Conservation (phyloP, 2,888 invertebrate genomes). For the Marasmarcha lunaedactyla region DNA sequence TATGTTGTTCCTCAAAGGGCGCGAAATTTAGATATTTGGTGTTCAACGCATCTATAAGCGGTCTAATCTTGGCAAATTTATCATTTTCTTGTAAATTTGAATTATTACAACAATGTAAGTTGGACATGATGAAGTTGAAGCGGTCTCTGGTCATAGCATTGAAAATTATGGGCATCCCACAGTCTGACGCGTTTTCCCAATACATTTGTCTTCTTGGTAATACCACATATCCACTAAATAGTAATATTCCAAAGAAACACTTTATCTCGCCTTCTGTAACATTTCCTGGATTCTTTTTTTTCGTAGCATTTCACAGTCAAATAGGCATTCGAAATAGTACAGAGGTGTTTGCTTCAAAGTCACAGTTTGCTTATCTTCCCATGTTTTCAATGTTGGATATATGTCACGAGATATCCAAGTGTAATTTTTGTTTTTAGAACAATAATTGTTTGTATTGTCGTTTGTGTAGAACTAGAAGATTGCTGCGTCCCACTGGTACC, state of each 20-base stretch:
- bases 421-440: slow-evolving; percentile 2
- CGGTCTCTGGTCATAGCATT: too few species aligned
- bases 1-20: too few species aligned
- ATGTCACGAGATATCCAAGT: not conserved
- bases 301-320: not conserved
- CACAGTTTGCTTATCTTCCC: not conserved
- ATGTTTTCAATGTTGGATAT: not conserved
- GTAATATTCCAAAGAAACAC: slow-evolving; percentile 7
- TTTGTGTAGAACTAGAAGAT: not conserved
- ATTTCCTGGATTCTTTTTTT: not conserved
- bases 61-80: too few species aligned
- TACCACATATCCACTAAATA: slow-evolving; percentile 8
- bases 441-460: not conserved
- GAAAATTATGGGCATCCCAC: too few species aligned
- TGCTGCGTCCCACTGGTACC: not conserved
- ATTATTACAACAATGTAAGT: too few species aligned
- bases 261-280: slow-evolving; percentile 2
- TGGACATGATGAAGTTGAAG: slow-evolving; percentile 5
- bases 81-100: too few species aligned
- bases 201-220: slow-evolving; percentile 8
- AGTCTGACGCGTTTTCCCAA: slow-evolving; percentile 8
- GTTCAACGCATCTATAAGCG: too few species aligned
- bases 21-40: too few species aligned
- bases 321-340: slow-evolving; percentile 2
- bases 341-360: not conserved